Evolutionary conservation across 64 coral and sea anemone species (phyloP).

Genomic region (Montipora efflorescens): DNA sequence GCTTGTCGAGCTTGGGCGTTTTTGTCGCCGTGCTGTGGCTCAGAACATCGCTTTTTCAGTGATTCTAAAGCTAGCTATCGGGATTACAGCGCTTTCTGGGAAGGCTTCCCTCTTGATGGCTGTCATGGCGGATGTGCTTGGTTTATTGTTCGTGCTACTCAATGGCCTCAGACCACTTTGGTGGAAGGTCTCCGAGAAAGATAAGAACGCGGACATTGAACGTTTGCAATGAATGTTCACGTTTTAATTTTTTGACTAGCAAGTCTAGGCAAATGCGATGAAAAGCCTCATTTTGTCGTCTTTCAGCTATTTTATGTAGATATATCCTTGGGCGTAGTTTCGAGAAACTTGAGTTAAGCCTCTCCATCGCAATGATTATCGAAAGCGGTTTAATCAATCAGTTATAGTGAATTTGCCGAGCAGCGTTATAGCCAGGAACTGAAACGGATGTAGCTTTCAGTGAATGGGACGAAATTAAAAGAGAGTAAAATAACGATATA

Average conservation of each 20-base stretch:
- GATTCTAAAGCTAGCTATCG: conserved; percentile 81
- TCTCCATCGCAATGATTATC: too few species aligned
- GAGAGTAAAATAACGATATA: too few species aligned
- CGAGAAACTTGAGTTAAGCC: too few species aligned
- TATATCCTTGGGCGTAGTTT: neutral
- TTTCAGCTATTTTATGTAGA: neutral
- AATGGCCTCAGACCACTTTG: conserved; percentile 90
- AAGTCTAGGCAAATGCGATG: neutral
- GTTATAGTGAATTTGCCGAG: too few species aligned
- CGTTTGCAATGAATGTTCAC: neutral
- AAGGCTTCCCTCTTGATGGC: conserved; percentile 86
- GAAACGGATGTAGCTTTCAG: too few species aligned
- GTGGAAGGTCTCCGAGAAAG: conserved; percentile 67
- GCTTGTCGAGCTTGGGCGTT: conserved; percentile 77
- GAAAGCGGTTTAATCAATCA: too few species aligned
- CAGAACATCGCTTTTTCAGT: conserved; percentile 90
- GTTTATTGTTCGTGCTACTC: conserved; percentile 82
- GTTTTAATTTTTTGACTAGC: neutral
- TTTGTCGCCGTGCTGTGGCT: conserved; percentile 70
- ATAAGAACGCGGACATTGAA: conserved; percentile 20
- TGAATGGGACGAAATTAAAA: too few species aligned
- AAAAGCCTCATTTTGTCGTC: neutral
- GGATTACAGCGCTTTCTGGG: conserved; percentile 80
- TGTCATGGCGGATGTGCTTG: conserved; percentile 83
- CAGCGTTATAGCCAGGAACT: too few species aligned